Base-by-base conservation (phyloP, 2,888 invertebrate genomes). In the Geophilus truncorum region DNA sequence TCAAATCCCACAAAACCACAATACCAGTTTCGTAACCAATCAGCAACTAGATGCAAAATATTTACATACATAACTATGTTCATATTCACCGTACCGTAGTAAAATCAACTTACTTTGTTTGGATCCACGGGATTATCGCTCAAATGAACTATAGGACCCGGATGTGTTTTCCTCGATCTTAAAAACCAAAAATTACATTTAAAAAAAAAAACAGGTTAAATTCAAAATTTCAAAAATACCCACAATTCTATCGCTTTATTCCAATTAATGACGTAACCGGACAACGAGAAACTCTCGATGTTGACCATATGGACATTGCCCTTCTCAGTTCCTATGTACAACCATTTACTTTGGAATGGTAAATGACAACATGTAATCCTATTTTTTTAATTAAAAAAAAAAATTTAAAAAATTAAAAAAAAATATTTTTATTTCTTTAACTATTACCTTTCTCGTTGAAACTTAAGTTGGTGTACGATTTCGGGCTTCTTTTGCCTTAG, bases 241-340 rank as follows among this genome's bases (percentile, higher is more conserved):
- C 90, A 98, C 97, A 97, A 91, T 92, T 98, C 99, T 88, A 99
- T 98, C 86, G 98, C 97, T 90, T 99, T 99, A 91, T 99, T 99
- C 99, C 99, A 99, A 91, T 98, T 98, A 90, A 99, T 97, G 88
- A 97, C 92, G 90, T 99, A 99, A 83, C 98, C 97, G 86, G 97
- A 97, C 85, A 99, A 92, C 86, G 92, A 91, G 90, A 99, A 99
- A 85, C 93, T 93, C 89, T 98, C 98, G 85, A 98, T 93, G 89
- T 98, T 95, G 86, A 98, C 95, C 84, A 98, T 92, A 89, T 99
- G 97, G 85, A 98, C 94, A 90, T 99, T 99, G 84, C 99, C 99
- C 85, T 95, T 91, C 88, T 98, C 98, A 81, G 98, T 97, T 85
- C 99, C 99, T 84, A 98, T 93, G 90, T 98, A 97, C 86, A 98